Evolutionary conservation across 2,888 invertebrate genomes (phyloP), one percentile per base, ranked within the genome.

Genomic region (Acleris laterana): DNA sequence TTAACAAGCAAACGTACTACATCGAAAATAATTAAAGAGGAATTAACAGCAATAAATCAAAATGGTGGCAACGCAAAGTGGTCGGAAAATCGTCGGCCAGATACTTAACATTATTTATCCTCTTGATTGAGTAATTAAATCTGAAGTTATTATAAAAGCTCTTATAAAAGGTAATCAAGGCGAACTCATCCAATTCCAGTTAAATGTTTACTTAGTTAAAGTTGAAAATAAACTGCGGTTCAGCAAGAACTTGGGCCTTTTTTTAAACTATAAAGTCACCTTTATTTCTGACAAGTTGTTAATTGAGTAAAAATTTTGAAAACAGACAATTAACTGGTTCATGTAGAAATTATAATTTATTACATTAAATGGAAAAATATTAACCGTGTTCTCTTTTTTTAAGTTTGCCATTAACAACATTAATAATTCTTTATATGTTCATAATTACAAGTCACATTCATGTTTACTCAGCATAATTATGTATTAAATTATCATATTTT

Each of bases 121-220:
- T 57, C 60, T 65, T 74, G 68, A 74, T 74, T 75, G 72, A 75
- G 73, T 68, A 68, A 74, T 74, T 75, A 72, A 68, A 56, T 20
- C 52, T 60, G 52, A 38, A 55, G 38, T 19, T 19, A 42, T 55
- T 55, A 20, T 5, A 55, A 55, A 38, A 16, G 19, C 11, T 25
- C 20, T 19, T 13, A 19, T n/a, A 55, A 42, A 55, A 38, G 19
- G 25, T 5, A 7, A 42, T 38, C 19, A 38, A 20, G 19, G 16
- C 3, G 13, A 42, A 42, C 11, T 5, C 1, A 25, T 16, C 9
- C 0, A 7, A 19, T 13, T 20, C 11, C 20, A 20, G 25, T 28
- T n/a, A 17, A 3, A 16, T n/a, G 5, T 17, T 6, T 17, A 25
- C 3, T 17, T 4, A 28, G 9, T 4, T 52, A 17, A 32, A 11